These are phyloP conservation scores for Charanyca ferruginea DNA, from an alignment of 2,888 invertebrate species.

Conservation along the genomic window DNA sequence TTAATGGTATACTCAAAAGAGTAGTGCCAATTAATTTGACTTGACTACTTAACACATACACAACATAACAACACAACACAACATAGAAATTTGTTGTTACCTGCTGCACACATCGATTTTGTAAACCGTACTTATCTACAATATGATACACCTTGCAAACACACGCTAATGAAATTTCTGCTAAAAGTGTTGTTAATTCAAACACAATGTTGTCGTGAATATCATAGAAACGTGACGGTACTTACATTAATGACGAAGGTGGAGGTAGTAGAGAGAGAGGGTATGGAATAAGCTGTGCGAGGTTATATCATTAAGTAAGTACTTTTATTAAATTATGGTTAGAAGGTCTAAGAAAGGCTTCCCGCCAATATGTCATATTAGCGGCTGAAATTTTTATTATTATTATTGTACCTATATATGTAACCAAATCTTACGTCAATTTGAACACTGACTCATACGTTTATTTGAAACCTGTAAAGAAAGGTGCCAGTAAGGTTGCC, in stretches of 20 bases:
- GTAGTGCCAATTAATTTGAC: too few relatives aligned
- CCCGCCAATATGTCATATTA: not conserved
- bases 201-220: constrained; percentile 19
- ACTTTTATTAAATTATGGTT: constrained; percentile 35
- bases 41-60: too few relatives aligned
- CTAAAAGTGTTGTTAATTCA: constrained; percentile 53
- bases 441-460: not conserved
- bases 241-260: not conserved
- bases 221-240: too few relatives aligned
- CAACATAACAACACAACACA: too few relatives aligned
- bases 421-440: not conserved
- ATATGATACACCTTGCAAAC: constrained; percentile 31
- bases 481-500: too few relatives aligned
- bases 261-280: not conserved
- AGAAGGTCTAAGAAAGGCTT: constrained; percentile 24
- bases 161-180: constrained; percentile 47
- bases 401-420: not conserved
- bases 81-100: not conserved
- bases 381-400: constrained; percentile 14
- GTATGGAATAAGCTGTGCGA: constrained; percentile 27
- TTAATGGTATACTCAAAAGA: too few relatives aligned
- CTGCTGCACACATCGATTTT: not conserved
- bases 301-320: constrained; percentile 1
- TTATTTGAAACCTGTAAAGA: too few relatives aligned
- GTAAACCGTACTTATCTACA: too few relatives aligned